Evolutionary conservation across 2,888 invertebrate genomes (phyloP).

Genomic region (Meteorus colon): DNA sequence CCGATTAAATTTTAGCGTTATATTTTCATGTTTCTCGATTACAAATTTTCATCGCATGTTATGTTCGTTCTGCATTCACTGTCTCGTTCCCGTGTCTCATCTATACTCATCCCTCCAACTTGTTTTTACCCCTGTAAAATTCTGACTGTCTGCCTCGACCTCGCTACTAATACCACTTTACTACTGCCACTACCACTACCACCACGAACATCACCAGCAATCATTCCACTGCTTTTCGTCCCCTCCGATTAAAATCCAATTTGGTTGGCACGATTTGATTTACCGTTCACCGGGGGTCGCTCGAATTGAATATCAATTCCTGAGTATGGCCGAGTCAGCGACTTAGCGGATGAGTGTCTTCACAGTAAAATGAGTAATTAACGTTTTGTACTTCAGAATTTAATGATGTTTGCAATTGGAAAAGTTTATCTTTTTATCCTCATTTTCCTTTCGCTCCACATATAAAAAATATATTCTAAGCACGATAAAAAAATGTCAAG

Average conservation of each 20-base stretch:
- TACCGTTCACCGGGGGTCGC: slow-evolving; percentile 37
- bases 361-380: slow-evolving; percentile 23
- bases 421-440: neutral
- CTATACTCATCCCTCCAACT: neutral
- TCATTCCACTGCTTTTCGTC: slow-evolving; percentile 14
- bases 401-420: slow-evolving; percentile 25
- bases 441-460: neutral
- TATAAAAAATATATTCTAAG: too few species aligned
- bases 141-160: neutral
- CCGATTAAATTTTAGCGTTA: too few species aligned
- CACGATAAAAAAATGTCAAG: too few species aligned
- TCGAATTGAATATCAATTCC: slow-evolving; percentile 45
- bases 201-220: neutral
- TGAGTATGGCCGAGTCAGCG: slow-evolving; percentile 28
- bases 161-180: neutral
- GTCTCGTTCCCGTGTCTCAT: too few species aligned
- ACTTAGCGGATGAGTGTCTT: slow-evolving; percentile 23
- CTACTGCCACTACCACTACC: neutral
- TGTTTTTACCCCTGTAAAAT: neutral
- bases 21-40: too few species aligned
- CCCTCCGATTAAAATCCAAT: slow-evolving; percentile 44
- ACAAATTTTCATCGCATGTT: too few species aligned
- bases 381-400: slow-evolving; percentile 15
- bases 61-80: too few species aligned
- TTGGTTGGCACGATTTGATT: slow-evolving; percentile 46